phyloP scores from a whole-genome alignment of 2,888 invertebrate species.

The Aelia acuminata region DNA sequence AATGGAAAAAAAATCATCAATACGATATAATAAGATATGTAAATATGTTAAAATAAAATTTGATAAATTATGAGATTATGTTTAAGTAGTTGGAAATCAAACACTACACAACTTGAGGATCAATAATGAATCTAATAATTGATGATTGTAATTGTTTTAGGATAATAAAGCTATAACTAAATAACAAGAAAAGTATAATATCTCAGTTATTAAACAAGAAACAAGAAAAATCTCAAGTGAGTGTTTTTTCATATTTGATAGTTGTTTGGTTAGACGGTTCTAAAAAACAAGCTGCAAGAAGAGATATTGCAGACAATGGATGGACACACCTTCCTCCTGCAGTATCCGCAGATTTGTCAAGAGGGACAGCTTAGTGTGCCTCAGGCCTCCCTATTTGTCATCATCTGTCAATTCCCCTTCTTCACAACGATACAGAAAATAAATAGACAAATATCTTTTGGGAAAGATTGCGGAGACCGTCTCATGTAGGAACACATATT shows the following conservation, averaged over 20 bases:
- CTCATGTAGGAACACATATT: neutral
- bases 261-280: neutral
- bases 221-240: too few relatives aligned
- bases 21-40: too few relatives aligned
- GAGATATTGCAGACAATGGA: neutral
- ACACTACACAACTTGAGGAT: too few relatives aligned
- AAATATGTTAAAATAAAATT: too few relatives aligned
- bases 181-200: too few relatives aligned
- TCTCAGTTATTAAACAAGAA: too few relatives aligned
- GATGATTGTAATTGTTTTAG: too few relatives aligned
- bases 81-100: too few relatives aligned
- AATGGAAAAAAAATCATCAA: too few relatives aligned
- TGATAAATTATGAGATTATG: too few relatives aligned
- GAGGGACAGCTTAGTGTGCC: neutral
- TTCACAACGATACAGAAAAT: conserved; percentile 13
- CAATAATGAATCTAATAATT: too few relatives aligned
- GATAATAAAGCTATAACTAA: too few relatives aligned
- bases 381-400: neutral
- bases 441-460: neutral
- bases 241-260: neutral
- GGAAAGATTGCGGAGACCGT: neutral
- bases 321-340: neutral
- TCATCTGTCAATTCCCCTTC: neutral
- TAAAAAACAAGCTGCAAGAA: neutral
- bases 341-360: conserved; percentile 32